Conservation (phyloP, 2,113 vertebrate species). For the Labeo catla region DNA sequence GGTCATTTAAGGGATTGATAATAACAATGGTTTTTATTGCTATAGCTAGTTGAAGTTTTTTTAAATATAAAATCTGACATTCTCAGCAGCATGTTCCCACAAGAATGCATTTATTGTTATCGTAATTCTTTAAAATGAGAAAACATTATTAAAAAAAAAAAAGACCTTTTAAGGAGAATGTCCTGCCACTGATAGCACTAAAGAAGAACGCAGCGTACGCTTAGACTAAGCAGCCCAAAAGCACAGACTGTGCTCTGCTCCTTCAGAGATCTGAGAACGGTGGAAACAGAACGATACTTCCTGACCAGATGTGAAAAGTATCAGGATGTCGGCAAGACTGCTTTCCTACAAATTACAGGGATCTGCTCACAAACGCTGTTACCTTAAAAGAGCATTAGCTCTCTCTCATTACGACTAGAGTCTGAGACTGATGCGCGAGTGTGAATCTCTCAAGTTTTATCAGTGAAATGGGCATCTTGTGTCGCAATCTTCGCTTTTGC, state of each 20-base stretch:
- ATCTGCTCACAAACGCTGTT: conserved; percentile 26
- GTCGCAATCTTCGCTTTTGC: not conserved
- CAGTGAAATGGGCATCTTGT: not conserved
- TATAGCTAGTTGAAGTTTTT: not conserved
- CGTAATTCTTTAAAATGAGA: not conserved
- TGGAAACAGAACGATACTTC: conserved; percentile 32
- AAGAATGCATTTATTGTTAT: not conserved
- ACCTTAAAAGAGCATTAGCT: conserved; percentile 39
- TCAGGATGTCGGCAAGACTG: conserved; percentile 33
- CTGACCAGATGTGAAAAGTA: conserved; percentile 56
- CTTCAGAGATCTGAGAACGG: conserved; percentile 6
- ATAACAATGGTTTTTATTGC: not conserved
- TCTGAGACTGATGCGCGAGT: not conserved
- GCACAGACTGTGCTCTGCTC: conserved; percentile 15
- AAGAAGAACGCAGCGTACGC: not conserved
- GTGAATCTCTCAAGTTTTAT: not conserved
- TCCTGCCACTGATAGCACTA: not conserved
- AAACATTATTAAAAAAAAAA: not conserved
- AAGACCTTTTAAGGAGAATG: not conserved
- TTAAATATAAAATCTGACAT: not conserved
- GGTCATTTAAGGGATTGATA: not conserved
- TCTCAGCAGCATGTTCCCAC: not conserved
- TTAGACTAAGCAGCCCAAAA: not conserved
- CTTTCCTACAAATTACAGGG: conserved; percentile 26
- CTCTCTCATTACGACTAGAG: conserved; percentile 7